Evolutionary conservation across 2,888 invertebrate genomes (phyloP).

Genomic region (Brassicogethes aeneus): DNA sequence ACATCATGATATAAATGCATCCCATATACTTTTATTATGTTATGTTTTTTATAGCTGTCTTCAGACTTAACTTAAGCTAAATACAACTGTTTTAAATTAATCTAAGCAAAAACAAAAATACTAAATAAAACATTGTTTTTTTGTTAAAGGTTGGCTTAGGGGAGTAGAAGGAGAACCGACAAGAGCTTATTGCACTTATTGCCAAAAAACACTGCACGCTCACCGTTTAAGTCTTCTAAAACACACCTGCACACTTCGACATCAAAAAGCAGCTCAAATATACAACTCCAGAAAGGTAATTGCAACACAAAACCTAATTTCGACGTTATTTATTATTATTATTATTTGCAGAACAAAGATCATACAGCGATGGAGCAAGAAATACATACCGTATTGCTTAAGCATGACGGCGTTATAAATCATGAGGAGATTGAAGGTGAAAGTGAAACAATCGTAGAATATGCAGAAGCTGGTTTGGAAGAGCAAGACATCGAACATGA

Average conservation of each 20-base stretch:
- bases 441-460: conserved; percentile 14
- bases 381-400: conserved; percentile 11
- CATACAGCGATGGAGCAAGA: conserved; percentile 11
- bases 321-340: too few species aligned
- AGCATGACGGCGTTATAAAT: conserved; percentile 9
- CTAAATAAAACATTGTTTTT: not conserved
- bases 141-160: conserved; percentile 49
- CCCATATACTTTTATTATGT: too few species aligned
- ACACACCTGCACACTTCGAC: conserved; percentile 51
- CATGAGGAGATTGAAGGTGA: conserved; percentile 16
- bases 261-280: conserved; percentile 44
- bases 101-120: too few species aligned
- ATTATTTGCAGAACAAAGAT: conserved; percentile 11
- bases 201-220: conserved; percentile 50
- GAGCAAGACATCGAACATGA: conserved; percentile 26
- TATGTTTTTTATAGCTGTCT: too few species aligned
- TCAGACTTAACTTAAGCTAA: conserved; percentile 5
- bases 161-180: conserved; percentile 46
- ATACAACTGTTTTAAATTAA: conserved; percentile 5
- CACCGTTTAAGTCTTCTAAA: conserved; percentile 50
- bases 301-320: not conserved
- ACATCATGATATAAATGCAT: too few species aligned
- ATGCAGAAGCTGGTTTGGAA: conserved; percentile 19
- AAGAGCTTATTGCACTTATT: conserved; percentile 49
- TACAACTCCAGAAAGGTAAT: conserved; percentile 29